Evolutionary conservation across 2,113 vertebrate species (phyloP).

Genomic region (Tychaedon coryphoeus): DNA sequence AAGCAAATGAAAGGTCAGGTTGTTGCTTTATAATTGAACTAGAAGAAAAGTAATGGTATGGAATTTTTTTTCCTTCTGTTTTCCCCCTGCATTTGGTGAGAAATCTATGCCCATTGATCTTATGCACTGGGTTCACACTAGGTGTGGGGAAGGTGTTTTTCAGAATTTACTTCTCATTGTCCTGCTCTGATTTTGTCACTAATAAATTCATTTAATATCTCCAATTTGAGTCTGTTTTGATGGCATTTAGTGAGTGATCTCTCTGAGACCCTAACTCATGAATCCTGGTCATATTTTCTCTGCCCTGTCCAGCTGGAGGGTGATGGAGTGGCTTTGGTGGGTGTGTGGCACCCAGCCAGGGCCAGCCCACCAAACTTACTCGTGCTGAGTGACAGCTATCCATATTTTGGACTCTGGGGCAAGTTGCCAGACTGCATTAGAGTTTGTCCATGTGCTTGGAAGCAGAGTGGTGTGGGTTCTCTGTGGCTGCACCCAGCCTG

Average conservation of each 20-base stretch:
- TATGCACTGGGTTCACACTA: neutral
- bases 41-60: neutral
- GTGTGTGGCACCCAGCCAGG: neutral
- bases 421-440: neutral
- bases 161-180: neutral
- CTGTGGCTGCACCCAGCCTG: neutral
- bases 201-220: neutral
- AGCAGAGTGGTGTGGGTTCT: neutral
- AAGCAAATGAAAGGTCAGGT: neutral
- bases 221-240: neutral
- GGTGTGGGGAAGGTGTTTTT: neutral
- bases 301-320: neutral
- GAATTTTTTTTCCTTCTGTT: neutral
- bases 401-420: neutral
- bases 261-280: neutral
- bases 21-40: neutral
- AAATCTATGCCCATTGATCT: neutral
- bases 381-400: neutral
- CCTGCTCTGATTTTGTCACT: neutral
- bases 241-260: neutral
- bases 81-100: neutral
- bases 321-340: neutral
- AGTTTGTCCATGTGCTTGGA: neutral
- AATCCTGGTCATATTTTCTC: neutral
- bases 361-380: neutral